Evolutionary conservation across 2,113 vertebrate species (phyloP).

Genomic region (Charadrius vociferus): DNA sequence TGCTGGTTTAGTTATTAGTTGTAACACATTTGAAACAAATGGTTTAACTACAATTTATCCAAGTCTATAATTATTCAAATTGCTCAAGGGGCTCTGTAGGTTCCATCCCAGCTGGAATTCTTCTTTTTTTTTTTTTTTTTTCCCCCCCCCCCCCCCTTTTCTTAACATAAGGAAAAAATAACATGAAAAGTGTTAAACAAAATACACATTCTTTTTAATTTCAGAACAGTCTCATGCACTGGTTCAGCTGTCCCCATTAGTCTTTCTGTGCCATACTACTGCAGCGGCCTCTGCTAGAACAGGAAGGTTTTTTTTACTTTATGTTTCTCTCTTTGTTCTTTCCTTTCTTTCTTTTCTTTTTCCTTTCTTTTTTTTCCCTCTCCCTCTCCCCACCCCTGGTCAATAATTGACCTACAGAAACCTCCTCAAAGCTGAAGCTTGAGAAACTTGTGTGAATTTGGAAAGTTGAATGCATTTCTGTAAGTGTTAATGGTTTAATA

Average conservation of each 20-base stretch:
- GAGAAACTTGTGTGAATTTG: conserved; percentile 14
- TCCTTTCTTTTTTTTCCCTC: fast-evolving
- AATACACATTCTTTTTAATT: neutral
- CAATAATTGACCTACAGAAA: neutral
- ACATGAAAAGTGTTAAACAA: neutral
- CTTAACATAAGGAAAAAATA: neutral
- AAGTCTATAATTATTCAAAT: conserved; percentile 24
- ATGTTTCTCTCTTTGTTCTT: neutral
- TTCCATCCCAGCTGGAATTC: conserved; percentile 19
- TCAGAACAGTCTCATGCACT: neutral
- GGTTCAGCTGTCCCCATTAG: neutral
- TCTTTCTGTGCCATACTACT: neutral
- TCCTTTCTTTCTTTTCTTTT: neutral
- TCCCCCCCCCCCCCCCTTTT: neutral
- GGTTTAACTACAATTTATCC: conserved; percentile 39
- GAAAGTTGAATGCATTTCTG: neutral
- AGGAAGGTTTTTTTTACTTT: neutral
- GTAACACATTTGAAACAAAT: conserved; percentile 42
- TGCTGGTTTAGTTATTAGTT: conserved; percentile 39
- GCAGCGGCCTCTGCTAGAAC: neutral
- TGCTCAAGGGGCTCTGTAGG: conserved; percentile 7
- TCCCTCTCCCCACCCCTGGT: fast-evolving
- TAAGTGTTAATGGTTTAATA: neutral
- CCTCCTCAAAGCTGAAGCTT: neutral
- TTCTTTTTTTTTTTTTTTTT: neutral